Evolutionary conservation across 64 coral and sea anemone genomes (phyloP), one percentile per base, ranked within the genome.

Genomic region (Montipora cactus): DNA sequence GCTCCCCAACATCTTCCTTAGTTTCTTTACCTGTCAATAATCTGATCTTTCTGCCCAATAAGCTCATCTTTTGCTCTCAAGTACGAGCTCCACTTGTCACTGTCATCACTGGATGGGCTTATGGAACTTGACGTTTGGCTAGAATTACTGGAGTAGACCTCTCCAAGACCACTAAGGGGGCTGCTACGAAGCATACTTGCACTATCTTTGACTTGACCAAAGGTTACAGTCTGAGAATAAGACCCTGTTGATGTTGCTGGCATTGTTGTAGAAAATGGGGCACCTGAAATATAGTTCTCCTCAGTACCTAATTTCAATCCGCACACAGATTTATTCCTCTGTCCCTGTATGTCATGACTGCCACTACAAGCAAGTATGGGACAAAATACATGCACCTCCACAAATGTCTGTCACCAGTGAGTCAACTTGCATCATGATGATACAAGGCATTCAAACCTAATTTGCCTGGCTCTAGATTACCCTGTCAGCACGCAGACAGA

Each of bases 61-160:
- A 97, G 68, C 83, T 94, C 96, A 80, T 97, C 96, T 71, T 97
- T 97, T 61, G 96, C 96, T 76, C 78, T 92, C 15, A 97, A 55
- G 23, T 95, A 51, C 0, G 96, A 95, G 74, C 88, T 90, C 92
- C 92, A 95, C 25, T 97, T 97, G 19, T 82, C 96, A 74, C 80
- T 89, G 55, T 97, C 96, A 22, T 97, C 96, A 93, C 92, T 93
- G 47, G 96, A 95, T n/a, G 79, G 81, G 37, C 87, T 97, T 67
- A 85, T 89, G 18, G 89, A 95, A 47, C 87, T 86, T 10, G 71
- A 81, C 8, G 95, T 16, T 59, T 59, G 74, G 6, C 67, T n/a
- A 8, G 88, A 90, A 7, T 88, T 77, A 16, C 83, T 97, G 47
- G 83, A 53, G 82, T 89, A 95, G 13, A 69, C 88, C 74, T 95